Conservation (phyloP, 2,888 invertebrate species). For the Caenorhabditis macrosperma region DNA sequence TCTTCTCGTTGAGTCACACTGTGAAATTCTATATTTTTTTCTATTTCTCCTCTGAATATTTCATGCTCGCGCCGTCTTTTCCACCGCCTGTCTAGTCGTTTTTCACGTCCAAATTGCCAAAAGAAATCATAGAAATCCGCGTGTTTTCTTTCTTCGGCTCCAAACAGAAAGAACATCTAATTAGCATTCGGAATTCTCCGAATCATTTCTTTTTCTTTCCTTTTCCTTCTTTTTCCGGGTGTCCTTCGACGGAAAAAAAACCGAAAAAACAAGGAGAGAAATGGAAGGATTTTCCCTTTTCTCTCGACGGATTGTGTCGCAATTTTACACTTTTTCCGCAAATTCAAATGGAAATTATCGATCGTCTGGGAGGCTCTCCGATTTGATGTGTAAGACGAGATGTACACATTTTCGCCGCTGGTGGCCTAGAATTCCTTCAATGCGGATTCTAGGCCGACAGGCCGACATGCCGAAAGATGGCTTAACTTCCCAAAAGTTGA, state of each 20-base stretch:
- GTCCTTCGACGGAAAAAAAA: neutral
- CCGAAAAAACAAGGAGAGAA: neutral
- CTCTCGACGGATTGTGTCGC: neutral
- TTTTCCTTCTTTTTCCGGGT: conserved; percentile 3
- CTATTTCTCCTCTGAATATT: conserved; percentile 14
- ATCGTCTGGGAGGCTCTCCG: too few relatives aligned
- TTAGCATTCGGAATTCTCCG: conserved; percentile 43
- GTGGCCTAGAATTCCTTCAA: too few relatives aligned
- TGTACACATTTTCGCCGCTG: too few relatives aligned
- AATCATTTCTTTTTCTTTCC: neutral
- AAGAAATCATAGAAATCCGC: neutral
- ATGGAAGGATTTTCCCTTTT: neutral
- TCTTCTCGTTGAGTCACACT: conserved; percentile 28
- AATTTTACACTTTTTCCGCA: neutral
- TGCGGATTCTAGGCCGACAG: too few relatives aligned
- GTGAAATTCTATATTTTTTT: conserved; percentile 36
- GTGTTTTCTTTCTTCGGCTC: neutral
- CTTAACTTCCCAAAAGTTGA: too few relatives aligned
- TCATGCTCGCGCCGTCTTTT: conserved; percentile 11
- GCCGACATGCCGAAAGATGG: too few relatives aligned
- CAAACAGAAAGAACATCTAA: conserved; percentile 16
- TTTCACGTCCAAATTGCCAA: neutral
- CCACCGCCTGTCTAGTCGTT: neutral
- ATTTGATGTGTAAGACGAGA: too few relatives aligned
- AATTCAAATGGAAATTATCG: too few relatives aligned